Evolutionary conservation across 2,113 vertebrate species (phyloP), one percentile per base, ranked within the genome.

Genomic region (Cricetomys ansorgei): DNA sequence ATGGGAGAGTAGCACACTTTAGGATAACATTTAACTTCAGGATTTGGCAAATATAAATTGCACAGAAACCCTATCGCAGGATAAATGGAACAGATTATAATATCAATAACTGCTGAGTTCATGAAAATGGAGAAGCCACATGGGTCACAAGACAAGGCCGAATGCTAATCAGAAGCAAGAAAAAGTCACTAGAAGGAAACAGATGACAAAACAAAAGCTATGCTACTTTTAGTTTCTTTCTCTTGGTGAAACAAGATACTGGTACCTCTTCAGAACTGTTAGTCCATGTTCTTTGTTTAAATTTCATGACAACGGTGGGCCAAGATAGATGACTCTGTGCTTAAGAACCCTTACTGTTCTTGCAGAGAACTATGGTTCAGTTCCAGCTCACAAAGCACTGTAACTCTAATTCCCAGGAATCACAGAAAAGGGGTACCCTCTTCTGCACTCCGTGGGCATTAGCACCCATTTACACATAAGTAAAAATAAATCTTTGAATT

Each of bases 11-110:
- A 29, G 69, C 21, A 92, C 88, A 21, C 80, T 88, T 96, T 86
- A 72, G 31, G 17, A 94, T 21, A 93, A 94, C 21, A 67, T 94
- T 84, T 90, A 53, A 21, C 23, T 86, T 95, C 76, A 93, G 73
- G 23, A 76, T 94, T 94, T 91, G 53, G 12, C n/a, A 93, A 69
- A n/a, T 29, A 34, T 80, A 75, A 80, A 92, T 73, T 19, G 88
- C 45, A 69, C 7, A 92, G 17, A 70, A 93, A 96, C 6, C 29
- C 19, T 64, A 5, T 88, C 57, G 67, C 50, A 57, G n/a, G 43
- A 73, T 67, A 23, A 91, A 64, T 73, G 3, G 23, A 19, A n/a
- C 67, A 90, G 92, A 94, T 45, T n/a, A 80, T 17, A 93, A 8
- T 76, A 12, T 62, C 70, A 85, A 9, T 48, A 87, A 89, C 29